Evolutionary conservation across 2,888 invertebrate genomes (phyloP).

Genomic region (Scelioninae gen. 1): DNA sequence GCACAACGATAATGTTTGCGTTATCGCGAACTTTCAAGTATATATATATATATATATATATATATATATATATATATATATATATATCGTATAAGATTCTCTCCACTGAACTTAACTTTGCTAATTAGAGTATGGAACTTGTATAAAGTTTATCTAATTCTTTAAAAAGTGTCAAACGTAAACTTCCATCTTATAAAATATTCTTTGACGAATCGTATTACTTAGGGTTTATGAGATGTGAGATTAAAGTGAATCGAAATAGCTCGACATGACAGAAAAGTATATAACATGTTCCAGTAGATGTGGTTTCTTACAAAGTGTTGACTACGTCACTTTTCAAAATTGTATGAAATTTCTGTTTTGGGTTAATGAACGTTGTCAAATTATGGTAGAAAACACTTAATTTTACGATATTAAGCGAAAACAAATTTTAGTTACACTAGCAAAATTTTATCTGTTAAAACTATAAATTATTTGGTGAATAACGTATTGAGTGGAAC

Average conservation of each 20-base stretch:
- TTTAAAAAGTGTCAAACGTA: constrained; percentile 40
- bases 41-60: too few relatives aligned
- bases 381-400: background rate
- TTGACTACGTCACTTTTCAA: constrained; percentile 1
- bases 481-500: too few relatives aligned
- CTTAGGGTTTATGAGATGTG: constrained; percentile 15
- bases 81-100: constrained; percentile 35
- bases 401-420: background rate
- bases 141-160: constrained; percentile 37
- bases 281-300: background rate
- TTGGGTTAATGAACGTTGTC: constrained; percentile 1
- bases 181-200: constrained; percentile 36
- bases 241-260: constrained; percentile 29
- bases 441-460: too few relatives aligned
- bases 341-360: background rate
- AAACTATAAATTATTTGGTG: too few relatives aligned
- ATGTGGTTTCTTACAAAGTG: background rate
- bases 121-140: constrained; percentile 37
- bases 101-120: constrained; percentile 22
- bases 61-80: too few relatives aligned
- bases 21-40: too few relatives aligned
- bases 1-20: too few relatives aligned
- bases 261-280: background rate
- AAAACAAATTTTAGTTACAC: too few relatives aligned
- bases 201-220: constrained; percentile 40